Evolutionary conservation across 2,113 vertebrate genomes (phyloP).

Genomic region (Ammodramus savannarum): DNA sequence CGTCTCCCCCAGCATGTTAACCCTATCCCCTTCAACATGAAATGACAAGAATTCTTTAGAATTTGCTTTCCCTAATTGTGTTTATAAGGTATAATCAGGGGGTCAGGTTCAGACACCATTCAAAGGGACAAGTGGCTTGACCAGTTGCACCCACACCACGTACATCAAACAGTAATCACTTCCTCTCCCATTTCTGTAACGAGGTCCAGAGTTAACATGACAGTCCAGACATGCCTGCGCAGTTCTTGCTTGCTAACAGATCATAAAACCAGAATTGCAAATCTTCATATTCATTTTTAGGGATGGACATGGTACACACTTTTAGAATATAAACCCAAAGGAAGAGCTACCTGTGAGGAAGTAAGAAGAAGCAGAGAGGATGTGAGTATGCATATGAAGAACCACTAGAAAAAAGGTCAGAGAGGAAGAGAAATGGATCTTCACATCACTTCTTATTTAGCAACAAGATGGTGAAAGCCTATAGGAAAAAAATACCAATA

Average conservation of each 20-base stretch:
- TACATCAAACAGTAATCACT: rapidly evolving
- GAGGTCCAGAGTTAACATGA: background rate
- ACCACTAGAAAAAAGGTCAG: background rate
- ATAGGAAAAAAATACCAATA: background rate
- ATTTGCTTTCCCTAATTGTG: background rate
- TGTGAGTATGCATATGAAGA: background rate
- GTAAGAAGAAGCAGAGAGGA: background rate
- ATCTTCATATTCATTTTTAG: background rate
- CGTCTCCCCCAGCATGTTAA: background rate
- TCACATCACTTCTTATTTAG: background rate
- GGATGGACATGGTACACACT: background rate
- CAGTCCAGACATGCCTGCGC: background rate
- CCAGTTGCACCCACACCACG: background rate
- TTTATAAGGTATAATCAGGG: background rate
- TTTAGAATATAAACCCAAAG: background rate
- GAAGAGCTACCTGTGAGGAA: background rate
- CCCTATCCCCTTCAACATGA: background rate
- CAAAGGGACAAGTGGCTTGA: background rate
- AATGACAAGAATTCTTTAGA: background rate
- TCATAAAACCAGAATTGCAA: background rate
- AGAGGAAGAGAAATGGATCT: background rate
- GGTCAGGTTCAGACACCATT: background rate
- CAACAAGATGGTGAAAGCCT: background rate
- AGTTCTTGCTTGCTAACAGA: background rate
- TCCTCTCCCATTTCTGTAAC: background rate